A percentile compares a stretch with the other conserved stretches of the same genome.
Conservation (phyloP, 2,113 vertebrate genomes). For the Sceloporus undulatus region DNA sequence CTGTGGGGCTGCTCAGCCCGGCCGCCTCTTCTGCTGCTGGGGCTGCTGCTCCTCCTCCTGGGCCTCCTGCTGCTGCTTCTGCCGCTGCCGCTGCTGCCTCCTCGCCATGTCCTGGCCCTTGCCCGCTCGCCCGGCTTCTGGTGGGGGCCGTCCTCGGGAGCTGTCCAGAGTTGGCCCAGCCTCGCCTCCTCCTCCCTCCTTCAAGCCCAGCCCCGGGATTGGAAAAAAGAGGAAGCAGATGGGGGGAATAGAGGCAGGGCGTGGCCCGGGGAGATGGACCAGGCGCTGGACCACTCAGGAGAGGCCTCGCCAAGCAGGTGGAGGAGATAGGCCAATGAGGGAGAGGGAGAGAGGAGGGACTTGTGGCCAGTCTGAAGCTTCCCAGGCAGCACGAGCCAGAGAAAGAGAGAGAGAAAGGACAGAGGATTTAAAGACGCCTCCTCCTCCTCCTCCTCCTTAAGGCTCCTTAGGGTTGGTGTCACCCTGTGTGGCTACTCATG, state of each 20-base stretch:
- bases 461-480: too few species aligned
- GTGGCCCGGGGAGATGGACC: conserved; percentile 36
- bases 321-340: conserved; percentile 52
- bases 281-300: conserved; percentile 48
- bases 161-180: conserved; percentile 85
- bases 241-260: conserved; percentile 57
- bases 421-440: conserved; percentile 30
- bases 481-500: too few species aligned
- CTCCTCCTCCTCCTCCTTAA: neutral
- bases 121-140: conserved; percentile 89
- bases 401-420: neutral
- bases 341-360: conserved; percentile 71
- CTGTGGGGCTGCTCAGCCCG: conserved; percentile 78
- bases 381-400: conserved; percentile 49
- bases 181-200: conserved; percentile 70
- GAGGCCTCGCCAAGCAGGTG: accelerated
- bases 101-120: conserved; percentile 89
- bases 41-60: too few species aligned
- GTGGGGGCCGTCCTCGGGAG: conserved; percentile 78
- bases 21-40: conserved; percentile 58
- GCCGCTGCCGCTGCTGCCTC: conserved; percentile 69
- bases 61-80: too few species aligned
- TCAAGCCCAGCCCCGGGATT: conserved; percentile 78
- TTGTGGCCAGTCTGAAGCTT: conserved; percentile 13
- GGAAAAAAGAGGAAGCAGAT: neutral